Evolutionary conservation across 2,797 vertebrate species (phyloP).

Genomic region (Choloepus didactylus): DNA sequence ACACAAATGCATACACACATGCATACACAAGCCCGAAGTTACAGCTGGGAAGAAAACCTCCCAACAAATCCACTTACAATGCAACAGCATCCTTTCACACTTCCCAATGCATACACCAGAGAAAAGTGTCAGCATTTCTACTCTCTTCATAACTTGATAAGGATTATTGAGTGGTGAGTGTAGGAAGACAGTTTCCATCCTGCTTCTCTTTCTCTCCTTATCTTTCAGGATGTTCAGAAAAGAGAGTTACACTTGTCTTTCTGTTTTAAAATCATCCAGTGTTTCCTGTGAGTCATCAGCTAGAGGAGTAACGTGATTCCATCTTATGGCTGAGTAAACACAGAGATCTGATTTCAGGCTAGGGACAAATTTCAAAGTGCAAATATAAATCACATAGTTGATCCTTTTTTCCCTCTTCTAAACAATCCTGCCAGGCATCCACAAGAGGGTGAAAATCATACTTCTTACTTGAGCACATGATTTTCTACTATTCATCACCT

Average conservation of each 20-base stretch:
- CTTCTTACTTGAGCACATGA: constrained; percentile 57
- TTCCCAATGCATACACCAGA: neutral
- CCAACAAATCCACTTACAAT: neutral
- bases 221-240: constrained; percentile 67
- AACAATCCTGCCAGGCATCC: constrained; percentile 64
- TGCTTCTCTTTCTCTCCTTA: neutral
- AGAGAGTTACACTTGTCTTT: constrained; percentile 52
- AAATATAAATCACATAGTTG: constrained; percentile 81
- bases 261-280: constrained; percentile 53
- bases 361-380: constrained; percentile 79
- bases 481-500: constrained; percentile 47
- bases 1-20: neutral
- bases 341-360: constrained; percentile 78
- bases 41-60: neutral
- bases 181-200: neutral
- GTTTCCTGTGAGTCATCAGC: constrained; percentile 71
- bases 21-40: neutral
- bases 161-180: neutral
- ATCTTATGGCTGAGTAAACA: constrained; percentile 81
- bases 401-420: constrained; percentile 72
- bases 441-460: constrained; percentile 65
- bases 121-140: constrained; percentile 41
- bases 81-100: neutral
- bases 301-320: constrained; percentile 69
- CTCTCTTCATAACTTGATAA: constrained; percentile 19